A percentile compares a stretch with the other conserved stretches of the same genome.
Conservation (phyloP, 2,113 vertebrate genomes). For the Gymnocephalus cernua region DNA sequence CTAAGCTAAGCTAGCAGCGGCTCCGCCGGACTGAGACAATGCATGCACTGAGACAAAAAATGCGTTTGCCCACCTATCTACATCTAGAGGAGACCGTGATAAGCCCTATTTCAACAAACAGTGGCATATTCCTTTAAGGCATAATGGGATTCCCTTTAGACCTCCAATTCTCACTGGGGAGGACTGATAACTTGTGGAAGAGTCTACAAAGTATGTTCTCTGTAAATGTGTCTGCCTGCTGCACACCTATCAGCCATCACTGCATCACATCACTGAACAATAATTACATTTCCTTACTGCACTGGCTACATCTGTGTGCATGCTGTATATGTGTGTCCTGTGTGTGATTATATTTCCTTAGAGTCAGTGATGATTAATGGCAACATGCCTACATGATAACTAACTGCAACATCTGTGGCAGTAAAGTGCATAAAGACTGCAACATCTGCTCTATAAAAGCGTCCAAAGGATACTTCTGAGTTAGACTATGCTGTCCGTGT, state of each 20-base stretch:
- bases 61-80: too few species aligned
- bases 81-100: too few species aligned
- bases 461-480: constrained; percentile 29
- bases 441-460: constrained; percentile 61
- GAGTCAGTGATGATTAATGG: constrained; percentile 38
- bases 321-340: neutral
- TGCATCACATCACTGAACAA: constrained; percentile 23
- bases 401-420: constrained; percentile 56
- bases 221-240: constrained; percentile 19
- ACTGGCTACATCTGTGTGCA: constrained; percentile 9
- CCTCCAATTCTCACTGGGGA: neutral
- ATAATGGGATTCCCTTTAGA: constrained; percentile 37
- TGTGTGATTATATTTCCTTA: constrained; percentile 9
- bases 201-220: neutral
- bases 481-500: constrained; percentile 18
- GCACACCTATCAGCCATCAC: neutral
- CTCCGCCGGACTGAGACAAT: too few species aligned
- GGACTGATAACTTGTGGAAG: neutral
- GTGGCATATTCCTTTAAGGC: too few species aligned
- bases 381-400: constrained; percentile 18
- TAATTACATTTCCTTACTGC: constrained; percentile 42
- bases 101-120: too few species aligned
- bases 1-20: too few species aligned
- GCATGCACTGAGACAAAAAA: too few species aligned
- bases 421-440: constrained; percentile 35